phyloP scores from a whole-genome alignment of 2,888 invertebrate genomes.

The Aporophyla nigra region DNA sequence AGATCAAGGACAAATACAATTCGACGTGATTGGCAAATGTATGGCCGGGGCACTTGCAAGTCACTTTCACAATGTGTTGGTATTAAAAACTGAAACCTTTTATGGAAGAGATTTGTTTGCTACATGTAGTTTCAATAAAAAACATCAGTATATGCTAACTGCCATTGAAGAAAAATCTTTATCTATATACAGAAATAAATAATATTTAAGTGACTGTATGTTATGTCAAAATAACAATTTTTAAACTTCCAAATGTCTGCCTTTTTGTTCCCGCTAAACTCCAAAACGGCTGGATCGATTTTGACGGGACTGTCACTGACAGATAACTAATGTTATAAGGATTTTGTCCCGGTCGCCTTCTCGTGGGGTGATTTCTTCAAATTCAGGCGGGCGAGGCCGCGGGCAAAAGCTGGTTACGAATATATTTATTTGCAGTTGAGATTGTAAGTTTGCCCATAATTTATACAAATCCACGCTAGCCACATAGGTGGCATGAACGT shows the following conservation, averaged over 20 bases:
- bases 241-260: too few species aligned
- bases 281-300: too few species aligned
- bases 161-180: neutral
- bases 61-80: neutral
- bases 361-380: too few species aligned
- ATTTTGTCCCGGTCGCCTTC: too few species aligned
- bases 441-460: neutral
- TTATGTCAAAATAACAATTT: too few species aligned
- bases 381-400: too few species aligned
- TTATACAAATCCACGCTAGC: neutral
- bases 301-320: too few species aligned
- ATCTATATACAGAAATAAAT: too few species aligned
- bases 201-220: too few species aligned
- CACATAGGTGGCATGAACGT: neutral
- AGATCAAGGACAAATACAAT: neutral
- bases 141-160: neutral
- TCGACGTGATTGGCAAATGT: neutral
- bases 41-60: neutral
- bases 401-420: too few species aligned
- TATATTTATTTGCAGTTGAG: conserved; percentile 1
- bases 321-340: too few species aligned
- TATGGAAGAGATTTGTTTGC: neutral
- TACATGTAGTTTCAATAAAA: neutral
- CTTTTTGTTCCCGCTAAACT: too few species aligned
- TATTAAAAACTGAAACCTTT: neutral